Base-by-base conservation (phyloP, 2,113 vertebrate species). In the Chaetura pelagica region DNA sequence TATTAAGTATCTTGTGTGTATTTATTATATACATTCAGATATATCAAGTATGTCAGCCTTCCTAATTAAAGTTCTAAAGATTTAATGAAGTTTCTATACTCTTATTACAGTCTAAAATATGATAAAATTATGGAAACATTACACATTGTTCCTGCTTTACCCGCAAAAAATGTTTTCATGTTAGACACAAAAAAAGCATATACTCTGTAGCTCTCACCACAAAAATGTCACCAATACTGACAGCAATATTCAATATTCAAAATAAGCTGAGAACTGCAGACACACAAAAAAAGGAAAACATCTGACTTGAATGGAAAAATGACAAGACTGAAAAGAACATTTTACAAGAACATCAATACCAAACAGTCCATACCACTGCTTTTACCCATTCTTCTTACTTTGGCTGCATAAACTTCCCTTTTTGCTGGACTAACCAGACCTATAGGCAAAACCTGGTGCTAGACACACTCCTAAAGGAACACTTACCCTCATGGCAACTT, bases 61-160 rank as follows among this genome's bases (percentile, higher is more conserved):
- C 27, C 15, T 77, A 66, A 76, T 61, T 35, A 59, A 42, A 59
- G 10, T 42, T 46, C 11, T 68, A 49, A 82, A 75, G 19, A 54
- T 74, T 40, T 67, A 2, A 44, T 57, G 1, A 76, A 84, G 4
- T 49, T 72, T n/a, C 58, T 83, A 51, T 57, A 38, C 10, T 10
- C 7, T 72, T 75, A n/a, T 27, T 61, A 44, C 9, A 68, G 30
- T 68, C 12, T 12, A 40, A 93, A 84, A 84, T 44, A 27, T 3
- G 3, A 38, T 21, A 80, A 67, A 0, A 0, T 38, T 59, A 21
- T 26, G 11, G 34, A 42, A 73, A 42, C 2, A 30, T 59, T 77
- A 11, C 1, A 0, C 46, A 16, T n/a, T 68, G 4, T 61, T 93
- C 0, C 0, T 67, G 54, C 3, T 66, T 29, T 35, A 42, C 27